Conservation (phyloP, 2,113 vertebrate genomes). For the Osmerus mordax region DNA sequence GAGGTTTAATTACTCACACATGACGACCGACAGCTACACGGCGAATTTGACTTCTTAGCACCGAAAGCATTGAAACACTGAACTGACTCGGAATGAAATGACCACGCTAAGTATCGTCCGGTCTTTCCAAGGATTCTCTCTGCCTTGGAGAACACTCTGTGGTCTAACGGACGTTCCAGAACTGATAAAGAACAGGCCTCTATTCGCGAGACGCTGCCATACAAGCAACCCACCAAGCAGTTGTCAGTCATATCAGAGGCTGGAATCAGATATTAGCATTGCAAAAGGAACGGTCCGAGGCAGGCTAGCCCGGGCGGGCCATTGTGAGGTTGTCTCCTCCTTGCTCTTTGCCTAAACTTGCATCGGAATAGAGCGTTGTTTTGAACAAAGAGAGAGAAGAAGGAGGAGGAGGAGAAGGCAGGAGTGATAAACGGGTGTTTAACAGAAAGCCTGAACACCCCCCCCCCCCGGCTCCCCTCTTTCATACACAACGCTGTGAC, state of each 20-base stretch:
- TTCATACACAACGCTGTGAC: conserved; percentile 57
- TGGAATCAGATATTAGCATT: conserved; percentile 64
- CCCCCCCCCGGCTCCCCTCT: conserved; percentile 4
- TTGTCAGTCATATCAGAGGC: conserved; percentile 53
- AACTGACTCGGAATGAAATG: no score
- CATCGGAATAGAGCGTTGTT: conserved; percentile 30
- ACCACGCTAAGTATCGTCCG: not conserved
- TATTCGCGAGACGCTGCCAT: conserved; percentile 44
- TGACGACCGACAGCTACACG: not conserved
- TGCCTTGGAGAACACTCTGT: not conserved
- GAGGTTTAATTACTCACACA: not conserved
- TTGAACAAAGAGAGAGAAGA: conserved; percentile 48
- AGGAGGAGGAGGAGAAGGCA: not conserved
- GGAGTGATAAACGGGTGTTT: conserved; percentile 61
- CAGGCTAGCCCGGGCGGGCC: conserved; percentile 30
- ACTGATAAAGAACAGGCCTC: conserved; percentile 37
- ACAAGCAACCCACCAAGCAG: conserved; percentile 17
- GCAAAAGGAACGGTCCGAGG: conserved; percentile 44
- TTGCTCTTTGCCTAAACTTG: conserved; percentile 26
- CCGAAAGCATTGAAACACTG: no score
- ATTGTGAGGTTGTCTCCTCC: conserved; percentile 56
- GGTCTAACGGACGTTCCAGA: not conserved
- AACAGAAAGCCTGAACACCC: conserved; percentile 63
- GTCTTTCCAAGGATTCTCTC: not conserved
- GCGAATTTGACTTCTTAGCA: no score